Evolutionary conservation across 2,888 invertebrate species (phyloP).

Genomic region (Smittia sp.): DNA sequence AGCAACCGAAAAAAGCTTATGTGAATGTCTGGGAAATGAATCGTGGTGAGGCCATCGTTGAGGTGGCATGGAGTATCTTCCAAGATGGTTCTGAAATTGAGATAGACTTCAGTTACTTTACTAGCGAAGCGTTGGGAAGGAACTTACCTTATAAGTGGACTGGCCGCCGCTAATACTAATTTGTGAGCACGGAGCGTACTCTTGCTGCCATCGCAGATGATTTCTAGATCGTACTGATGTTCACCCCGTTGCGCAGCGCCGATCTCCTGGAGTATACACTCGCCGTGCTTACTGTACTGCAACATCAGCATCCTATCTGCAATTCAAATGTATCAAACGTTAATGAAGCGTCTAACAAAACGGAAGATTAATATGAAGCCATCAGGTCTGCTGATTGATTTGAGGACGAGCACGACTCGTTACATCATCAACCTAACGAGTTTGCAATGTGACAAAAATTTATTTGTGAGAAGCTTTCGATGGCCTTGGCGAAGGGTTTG

Average conservation of each 20-base stretch:
- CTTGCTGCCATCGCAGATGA: slow-evolving; percentile 83
- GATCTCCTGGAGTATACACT: slow-evolving; percentile 87
- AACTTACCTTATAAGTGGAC: slow-evolving; percentile 71
- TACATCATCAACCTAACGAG: no score
- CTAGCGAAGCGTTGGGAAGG: not conserved
- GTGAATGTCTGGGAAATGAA: slow-evolving; percentile 80
- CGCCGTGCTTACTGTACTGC: slow-evolving; percentile 91
- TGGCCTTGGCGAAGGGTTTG: no score
- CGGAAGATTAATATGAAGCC: no score
- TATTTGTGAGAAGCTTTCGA: no score
- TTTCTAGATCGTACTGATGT: slow-evolving; percentile 80
- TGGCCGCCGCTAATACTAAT: slow-evolving; percentile 81
- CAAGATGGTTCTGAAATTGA: slow-evolving; percentile 61
- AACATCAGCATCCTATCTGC: slow-evolving; percentile 70
- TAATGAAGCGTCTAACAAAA: no score
- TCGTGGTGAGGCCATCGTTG: slow-evolving; percentile 67
- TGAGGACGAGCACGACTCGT: no score
- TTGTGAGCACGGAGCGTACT: slow-evolving; percentile 78
- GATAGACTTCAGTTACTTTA: slow-evolving; percentile 19
- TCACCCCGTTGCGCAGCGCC: slow-evolving; percentile 84
- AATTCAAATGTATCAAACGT: not conserved
- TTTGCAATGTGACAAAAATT: no score
- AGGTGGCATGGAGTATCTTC: slow-evolving; percentile 68
- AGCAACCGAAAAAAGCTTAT: slow-evolving; percentile 77
- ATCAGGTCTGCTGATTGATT: no score